Evolutionary conservation across 2,113 vertebrate species (phyloP).

Genomic region (Pungitius pungitius): DNA sequence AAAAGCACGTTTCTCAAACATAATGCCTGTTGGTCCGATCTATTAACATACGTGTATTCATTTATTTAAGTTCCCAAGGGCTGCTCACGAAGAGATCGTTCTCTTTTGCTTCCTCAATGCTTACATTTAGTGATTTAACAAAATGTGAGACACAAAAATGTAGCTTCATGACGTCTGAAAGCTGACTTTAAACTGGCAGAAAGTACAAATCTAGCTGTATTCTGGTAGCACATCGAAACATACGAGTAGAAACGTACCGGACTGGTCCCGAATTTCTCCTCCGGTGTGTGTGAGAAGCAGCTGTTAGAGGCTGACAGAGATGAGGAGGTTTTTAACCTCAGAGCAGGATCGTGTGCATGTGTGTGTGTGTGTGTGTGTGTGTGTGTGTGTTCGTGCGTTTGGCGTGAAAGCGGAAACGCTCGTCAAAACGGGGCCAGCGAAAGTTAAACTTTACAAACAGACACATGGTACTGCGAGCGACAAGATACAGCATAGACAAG

Average conservation of each 20-base stretch:
- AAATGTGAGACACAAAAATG: not conserved
- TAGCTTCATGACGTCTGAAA: not conserved
- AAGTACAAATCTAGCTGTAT: not conserved
- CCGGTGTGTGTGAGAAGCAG: not conserved
- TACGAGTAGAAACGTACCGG: slow-evolving; percentile 19
- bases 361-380: not conserved
- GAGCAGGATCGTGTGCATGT: not conserved
- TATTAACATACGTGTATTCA: not conserved
- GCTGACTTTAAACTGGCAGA: not conserved
- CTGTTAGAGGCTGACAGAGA: slow-evolving; percentile 14
- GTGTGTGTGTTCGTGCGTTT: slow-evolving; percentile 17
- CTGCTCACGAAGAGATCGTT: not conserved
- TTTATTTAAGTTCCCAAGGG: not conserved
- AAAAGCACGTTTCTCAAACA: not conserved
- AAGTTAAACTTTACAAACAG: not conserved
- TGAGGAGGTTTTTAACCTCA: slow-evolving; percentile 9
- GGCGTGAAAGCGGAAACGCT: slow-evolving; percentile 57
- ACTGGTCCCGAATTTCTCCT: not conserved
- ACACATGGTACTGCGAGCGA: no score
- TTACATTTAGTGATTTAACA: not conserved
- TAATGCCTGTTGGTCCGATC: not conserved
- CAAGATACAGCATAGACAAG: not conserved
- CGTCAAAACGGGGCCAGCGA: slow-evolving; percentile 24
- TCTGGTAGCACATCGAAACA: not conserved
- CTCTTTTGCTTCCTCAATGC: not conserved